Evolutionary conservation across 1,140 invertebrate species (phyloP).

Genomic region (Caenorhabditis latens): DNA sequence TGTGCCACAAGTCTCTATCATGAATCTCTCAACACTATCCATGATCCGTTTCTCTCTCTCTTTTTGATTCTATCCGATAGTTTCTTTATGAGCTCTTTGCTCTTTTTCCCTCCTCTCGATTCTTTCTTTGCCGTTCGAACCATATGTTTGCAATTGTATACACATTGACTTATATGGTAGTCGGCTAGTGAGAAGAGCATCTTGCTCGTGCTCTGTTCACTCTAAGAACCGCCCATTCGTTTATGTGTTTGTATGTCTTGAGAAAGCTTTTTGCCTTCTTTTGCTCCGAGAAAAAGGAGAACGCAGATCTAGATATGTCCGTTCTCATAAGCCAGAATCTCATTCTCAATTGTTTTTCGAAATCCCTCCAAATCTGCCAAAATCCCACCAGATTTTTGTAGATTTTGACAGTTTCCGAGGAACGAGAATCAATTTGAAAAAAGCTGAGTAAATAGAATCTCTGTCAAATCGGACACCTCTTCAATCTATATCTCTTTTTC

Average conservation of each 20-base stretch:
- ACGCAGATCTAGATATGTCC: constrained; percentile 8
- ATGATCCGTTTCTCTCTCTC: neutral
- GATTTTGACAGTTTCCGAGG: constrained; percentile 20
- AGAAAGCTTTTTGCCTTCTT: neutral
- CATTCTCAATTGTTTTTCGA: constrained; percentile 5
- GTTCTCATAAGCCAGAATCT: neutral
- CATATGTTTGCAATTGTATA: constrained; percentile 49
- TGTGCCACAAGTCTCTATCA: neutral
- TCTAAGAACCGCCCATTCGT: constrained; percentile 15
- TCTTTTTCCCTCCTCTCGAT: no score
- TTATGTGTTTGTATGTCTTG: constrained; percentile 22
- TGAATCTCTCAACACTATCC: neutral
- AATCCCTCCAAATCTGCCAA: neutral
- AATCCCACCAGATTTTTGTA: neutral
- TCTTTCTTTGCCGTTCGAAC: neutral
- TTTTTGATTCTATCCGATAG: neutral
- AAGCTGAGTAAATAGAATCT: constrained; percentile 32
- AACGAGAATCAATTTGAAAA: neutral
- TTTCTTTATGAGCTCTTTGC: neutral
- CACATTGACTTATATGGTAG: constrained; percentile 42
- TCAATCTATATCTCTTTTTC: neutral
- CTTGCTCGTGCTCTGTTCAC: neutral
- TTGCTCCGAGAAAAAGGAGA: neutral
- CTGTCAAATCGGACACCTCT: constrained; percentile 13
- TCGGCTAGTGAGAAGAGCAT: constrained; percentile 3